Evolutionary conservation across 2,888 invertebrate species (phyloP).

Genomic region (Strigamia maritima): DNA sequence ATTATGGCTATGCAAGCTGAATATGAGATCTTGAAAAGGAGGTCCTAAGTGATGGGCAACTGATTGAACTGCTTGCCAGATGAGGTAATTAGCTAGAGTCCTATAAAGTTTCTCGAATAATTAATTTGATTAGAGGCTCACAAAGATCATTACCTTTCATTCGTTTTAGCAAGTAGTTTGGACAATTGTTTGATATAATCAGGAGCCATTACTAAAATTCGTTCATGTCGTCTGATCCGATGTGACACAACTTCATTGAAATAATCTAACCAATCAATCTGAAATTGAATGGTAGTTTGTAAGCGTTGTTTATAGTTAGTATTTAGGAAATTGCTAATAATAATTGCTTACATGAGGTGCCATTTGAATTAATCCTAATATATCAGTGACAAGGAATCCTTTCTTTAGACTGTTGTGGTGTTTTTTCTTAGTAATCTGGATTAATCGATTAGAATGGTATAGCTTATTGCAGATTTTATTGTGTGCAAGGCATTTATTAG

Average conservation of each 20-base stretch:
- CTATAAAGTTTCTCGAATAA: not conserved
- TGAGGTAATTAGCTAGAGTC: constrained; percentile 36
- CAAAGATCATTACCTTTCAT: constrained; percentile 23
- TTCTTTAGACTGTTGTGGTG: not conserved
- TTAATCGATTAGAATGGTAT: not conserved
- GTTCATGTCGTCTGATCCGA: constrained; percentile 14
- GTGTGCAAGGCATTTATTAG: constrained; percentile 47
- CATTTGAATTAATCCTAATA: not conserved
- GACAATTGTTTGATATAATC: constrained; percentile 24
- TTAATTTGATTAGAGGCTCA: not conserved
- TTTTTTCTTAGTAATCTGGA: not conserved
- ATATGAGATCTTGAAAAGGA: constrained; percentile 33
- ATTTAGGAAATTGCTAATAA: not conserved
- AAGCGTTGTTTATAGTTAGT: not conserved
- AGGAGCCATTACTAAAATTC: constrained; percentile 24
- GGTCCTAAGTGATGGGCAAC: constrained; percentile 34
- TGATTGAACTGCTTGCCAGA: constrained; percentile 38
- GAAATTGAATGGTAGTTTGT: not conserved
- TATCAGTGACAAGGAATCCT: constrained; percentile 26
- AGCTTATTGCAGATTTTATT: not conserved
- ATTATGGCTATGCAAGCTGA: constrained; percentile 31
- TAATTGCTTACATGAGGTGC: constrained; percentile 21
- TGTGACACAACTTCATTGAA: constrained; percentile 59
- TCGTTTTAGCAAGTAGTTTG: constrained; percentile 21
- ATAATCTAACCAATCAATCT: constrained; percentile 67